Evolutionary conservation across 2,888 invertebrate species (phyloP).

Genomic region (Anorthoa munda): DNA sequence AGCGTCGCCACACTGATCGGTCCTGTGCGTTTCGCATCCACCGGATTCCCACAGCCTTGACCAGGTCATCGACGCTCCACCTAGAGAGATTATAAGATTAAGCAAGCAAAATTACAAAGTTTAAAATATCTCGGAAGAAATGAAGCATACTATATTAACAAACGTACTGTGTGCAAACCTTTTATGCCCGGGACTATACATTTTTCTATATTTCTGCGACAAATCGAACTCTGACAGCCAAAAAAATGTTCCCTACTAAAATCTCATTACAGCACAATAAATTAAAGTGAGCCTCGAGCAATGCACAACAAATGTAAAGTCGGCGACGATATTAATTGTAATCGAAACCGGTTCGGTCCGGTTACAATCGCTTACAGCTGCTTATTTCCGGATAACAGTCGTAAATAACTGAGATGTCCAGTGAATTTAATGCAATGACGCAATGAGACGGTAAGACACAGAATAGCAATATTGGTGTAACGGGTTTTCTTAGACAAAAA

Average conservation of each 20-base stretch:
- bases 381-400: constrained; percentile 59
- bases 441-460: constrained; percentile 61
- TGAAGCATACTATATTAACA: not conserved
- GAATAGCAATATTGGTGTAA: constrained; percentile 43
- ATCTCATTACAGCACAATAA: constrained; percentile 74
- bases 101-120: not conserved
- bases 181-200: not conserved
- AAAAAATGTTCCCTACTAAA: constrained; percentile 63
- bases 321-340: constrained; percentile 74
- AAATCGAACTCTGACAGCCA: constrained; percentile 52
- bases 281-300: constrained; percentile 66
- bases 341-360: constrained; percentile 69
- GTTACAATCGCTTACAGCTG: constrained; percentile 50
- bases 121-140: not conserved
- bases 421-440: constrained; percentile 62
- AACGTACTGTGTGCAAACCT: not conserved
- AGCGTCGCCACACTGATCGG: no score
- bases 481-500: constrained; percentile 41
- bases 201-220: not conserved
- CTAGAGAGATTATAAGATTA: no score
- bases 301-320: constrained; percentile 68
- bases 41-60: no score
- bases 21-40: no score
- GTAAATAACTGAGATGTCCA: constrained; percentile 69
- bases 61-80: no score